Base-by-base conservation (phyloP, 2,113 vertebrate species). In the Sarotherodon lohbergeri region DNA sequence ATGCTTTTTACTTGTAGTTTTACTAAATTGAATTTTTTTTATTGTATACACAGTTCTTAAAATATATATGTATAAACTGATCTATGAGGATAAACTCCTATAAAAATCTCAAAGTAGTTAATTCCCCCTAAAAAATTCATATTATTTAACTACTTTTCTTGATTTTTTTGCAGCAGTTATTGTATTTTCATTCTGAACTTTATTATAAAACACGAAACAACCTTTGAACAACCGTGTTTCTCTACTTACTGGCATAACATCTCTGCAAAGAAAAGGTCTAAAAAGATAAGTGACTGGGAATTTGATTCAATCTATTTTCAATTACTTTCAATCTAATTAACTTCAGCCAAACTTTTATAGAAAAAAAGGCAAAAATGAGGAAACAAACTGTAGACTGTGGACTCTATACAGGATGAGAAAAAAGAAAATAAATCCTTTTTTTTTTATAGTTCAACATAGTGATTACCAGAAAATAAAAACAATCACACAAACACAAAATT, bases 261-360 rank as follows among this genome's bases (percentile, higher is more conserved):
- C 14, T 32, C 6, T 76, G 24, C 13, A 27, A 17, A 19, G 24
- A 50, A 50, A 78, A 78, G 14, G 46, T 50, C 14, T 48, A 76
- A 48, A 48, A 48, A 24, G 14, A 2, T 29, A 6, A 19, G 24
- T 17, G 39, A 48, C 9, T 0, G 71, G 24, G 71, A 32, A 3
- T 50, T 48, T 5, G 3, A 12, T 76, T 76, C 43, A 76, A 50
- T 76, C 7, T 17, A 5, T 32, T 9, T 46, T 32, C 0, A 48
- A 7, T 76, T 48, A 17, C 14, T 17, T 50, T 50, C 16, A 41
- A 0, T 24, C n/a, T 71, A 16, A 71, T 43, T 76, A 19, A 76
- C 24, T 12, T 27, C 4, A 29, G 27, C 73, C 6, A 50, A 78
- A 32, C 27, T 2, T 76, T 19, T 50, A 27, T 76, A 17, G 10